phyloP scores from a whole-genome alignment of 2,113 vertebrate genomes.

The Nothobranchius furzeri region DNA sequence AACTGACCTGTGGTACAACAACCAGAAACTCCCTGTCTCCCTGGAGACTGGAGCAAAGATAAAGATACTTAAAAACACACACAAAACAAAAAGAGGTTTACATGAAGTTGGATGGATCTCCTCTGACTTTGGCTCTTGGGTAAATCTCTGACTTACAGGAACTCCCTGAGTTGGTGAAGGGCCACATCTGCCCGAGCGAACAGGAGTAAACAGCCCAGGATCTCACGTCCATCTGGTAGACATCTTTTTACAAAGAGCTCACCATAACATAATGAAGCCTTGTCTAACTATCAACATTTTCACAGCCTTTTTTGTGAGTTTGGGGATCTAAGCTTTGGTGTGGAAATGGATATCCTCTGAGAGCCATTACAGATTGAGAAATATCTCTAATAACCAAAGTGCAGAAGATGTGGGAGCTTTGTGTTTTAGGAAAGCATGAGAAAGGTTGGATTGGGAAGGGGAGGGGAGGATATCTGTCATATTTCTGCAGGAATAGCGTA shows the following conservation, averaged over 20 bases:
- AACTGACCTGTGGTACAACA: no score
- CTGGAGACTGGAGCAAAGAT: background rate
- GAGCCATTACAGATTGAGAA: conserved; percentile 38
- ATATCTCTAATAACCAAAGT: conserved; percentile 33
- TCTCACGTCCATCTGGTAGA: conserved; percentile 49
- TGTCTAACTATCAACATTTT: background rate
- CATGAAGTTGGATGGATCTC: conserved; percentile 16
- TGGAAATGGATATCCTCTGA: conserved; percentile 36
- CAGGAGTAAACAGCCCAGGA: conserved; percentile 25
- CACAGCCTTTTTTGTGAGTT: conserved; percentile 13
- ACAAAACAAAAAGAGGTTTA: conserved; percentile 20
- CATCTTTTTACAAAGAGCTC: conserved; percentile 28
- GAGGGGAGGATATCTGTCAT: background rate
- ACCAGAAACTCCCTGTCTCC: background rate
- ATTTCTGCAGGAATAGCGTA: no score
- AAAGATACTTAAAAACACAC: conserved; percentile 37
- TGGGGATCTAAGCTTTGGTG: conserved; percentile 20
- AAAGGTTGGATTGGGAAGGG: background rate
- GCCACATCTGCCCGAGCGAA: background rate
- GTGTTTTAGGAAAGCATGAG: background rate
- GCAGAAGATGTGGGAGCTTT: conserved; percentile 15
- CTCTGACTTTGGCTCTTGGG: conserved; percentile 15
- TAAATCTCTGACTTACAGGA: conserved; percentile 20
- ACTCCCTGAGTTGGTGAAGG: conserved; percentile 12
- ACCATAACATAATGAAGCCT: conserved; percentile 2